A percentile compares a stretch with the other conserved stretches of the same genome.
Evolutionary conservation across 2,888 invertebrate species (phyloP).

Genomic region (Apocheima hispidaria): DNA sequence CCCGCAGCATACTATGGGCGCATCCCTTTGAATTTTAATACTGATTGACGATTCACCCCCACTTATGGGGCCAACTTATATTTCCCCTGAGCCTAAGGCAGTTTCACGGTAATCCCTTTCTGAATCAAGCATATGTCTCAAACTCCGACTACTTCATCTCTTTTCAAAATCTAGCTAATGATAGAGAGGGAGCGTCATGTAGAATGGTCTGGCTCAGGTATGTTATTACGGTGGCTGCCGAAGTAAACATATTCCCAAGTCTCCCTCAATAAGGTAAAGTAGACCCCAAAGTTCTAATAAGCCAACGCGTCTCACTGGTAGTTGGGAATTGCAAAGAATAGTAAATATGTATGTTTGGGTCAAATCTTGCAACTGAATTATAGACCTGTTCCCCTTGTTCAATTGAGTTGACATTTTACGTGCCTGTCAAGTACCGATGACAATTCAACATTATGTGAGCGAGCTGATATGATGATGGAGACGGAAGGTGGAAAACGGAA

Average conservation of each 20-base stretch:
- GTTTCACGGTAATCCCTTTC: slow-evolving; percentile 66
- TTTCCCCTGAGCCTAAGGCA: slow-evolving; percentile 76
- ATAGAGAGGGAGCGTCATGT: slow-evolving; percentile 51
- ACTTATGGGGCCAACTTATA: slow-evolving; percentile 71
- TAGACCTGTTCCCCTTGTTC: too few relatives aligned
- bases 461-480: too few relatives aligned
- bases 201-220: slow-evolving; percentile 42
- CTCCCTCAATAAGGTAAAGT: slow-evolving; percentile 72
- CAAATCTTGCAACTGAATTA: too few relatives aligned
- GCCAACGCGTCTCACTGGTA: slow-evolving; percentile 79
- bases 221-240: slow-evolving; percentile 59
- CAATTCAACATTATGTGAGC: too few relatives aligned
- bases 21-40: slow-evolving; percentile 72
- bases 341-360: too few relatives aligned
- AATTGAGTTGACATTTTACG: too few relatives aligned
- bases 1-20: slow-evolving; percentile 55
- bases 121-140: slow-evolving; percentile 64
- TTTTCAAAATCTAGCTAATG: slow-evolving; percentile 48
- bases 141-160: slow-evolving; percentile 54
- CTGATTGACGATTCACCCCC: slow-evolving; percentile 75
- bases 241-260: slow-evolving; percentile 76
- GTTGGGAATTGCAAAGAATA: slow-evolving; percentile 48
- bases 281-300: slow-evolving; percentile 84
- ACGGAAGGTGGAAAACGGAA: too few relatives aligned
- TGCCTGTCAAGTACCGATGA: too few relatives aligned